Base-by-base conservation (phyloP, 1,140 invertebrate species). In the Caerostris darwini region DNA sequence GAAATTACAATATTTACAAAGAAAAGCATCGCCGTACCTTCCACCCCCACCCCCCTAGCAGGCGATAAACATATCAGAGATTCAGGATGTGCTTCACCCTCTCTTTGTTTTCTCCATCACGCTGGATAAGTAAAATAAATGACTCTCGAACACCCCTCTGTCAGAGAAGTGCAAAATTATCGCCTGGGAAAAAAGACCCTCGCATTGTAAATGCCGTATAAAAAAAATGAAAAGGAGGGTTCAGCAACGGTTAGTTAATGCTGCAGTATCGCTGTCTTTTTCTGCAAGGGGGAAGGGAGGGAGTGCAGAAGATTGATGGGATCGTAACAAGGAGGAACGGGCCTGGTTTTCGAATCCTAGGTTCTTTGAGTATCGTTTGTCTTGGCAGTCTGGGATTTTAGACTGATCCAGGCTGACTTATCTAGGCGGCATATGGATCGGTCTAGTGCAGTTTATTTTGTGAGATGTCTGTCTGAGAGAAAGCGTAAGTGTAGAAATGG, bases 151-250 rank as follows among this genome's bases (percentile, higher is more conserved):
- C 91, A 86, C 56, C 91, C 91, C 81, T 86, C 91, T 86, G 91
- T 93, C 91, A 93, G 82, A 64, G 54, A 64, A 93, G 91, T 93
- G 91, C 91, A 86, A 93, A 93, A 93, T 93, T 93, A 93, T 93
- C 91, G 91, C 56, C 64, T 50, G 81, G 53, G 58, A 54, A 54
- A 81, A 19, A 90, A 61, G 58, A 77, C 71, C 89, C 34, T 67
- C 89, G 67, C 81, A 77, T 90, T 81, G 69, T 81, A 58, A 67
- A 90, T 81, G 64, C 81, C 54, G 59, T 77, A 90, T 81, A 81
- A 81, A 77, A 90, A 81, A 77, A 69, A 69, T 61, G 57, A 17
- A 64, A n/a, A 2, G 86, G 6, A 81, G 10, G 12, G 57, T 64
- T 61, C 91, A 61, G 19, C 91, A 93, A 67, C 91, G 64, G 59